These are phyloP conservation scores for Calonectris borealis DNA, from an alignment of 2,113 vertebrate species.

Conservation along the genomic window DNA sequence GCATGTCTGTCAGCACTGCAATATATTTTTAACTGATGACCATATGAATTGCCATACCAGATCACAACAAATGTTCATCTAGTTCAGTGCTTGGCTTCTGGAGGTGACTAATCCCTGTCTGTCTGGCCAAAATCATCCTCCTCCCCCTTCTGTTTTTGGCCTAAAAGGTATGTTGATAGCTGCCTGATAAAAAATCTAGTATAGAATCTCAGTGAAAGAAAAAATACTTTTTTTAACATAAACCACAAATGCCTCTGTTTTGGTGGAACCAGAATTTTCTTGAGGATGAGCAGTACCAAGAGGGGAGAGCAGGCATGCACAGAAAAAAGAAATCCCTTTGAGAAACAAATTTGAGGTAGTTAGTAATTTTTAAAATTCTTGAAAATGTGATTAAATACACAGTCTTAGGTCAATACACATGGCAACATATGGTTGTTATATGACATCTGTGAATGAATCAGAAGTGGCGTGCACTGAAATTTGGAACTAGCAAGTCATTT, in stretches of 20 bases:
- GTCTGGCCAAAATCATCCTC: neutral
- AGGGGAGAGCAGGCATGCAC: neutral
- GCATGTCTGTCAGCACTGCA: neutral
- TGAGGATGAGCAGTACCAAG: neutral
- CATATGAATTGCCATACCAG: neutral
- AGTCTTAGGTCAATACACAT: neutral
- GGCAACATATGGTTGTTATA: neutral
- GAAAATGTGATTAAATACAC: neutral
- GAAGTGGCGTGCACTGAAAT: fast-evolving
- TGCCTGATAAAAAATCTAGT: neutral
- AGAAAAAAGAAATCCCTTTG: neutral
- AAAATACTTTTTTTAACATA: neutral
- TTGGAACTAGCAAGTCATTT: neutral
- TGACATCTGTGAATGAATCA: neutral
- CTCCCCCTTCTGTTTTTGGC: neutral
- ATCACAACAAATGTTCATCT: neutral
- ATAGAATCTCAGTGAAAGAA: neutral
- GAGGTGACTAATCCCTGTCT: neutral
- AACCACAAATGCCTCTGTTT: neutral
- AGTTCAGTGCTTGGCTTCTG: neutral
- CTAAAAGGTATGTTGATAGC: neutral
- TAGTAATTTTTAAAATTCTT: neutral
- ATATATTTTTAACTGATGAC: neutral
- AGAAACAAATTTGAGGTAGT: neutral
- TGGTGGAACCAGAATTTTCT: neutral